phyloP scores from a whole-genome alignment of 2,888 invertebrate species.

The Pyrochroa serraticornis region DNA sequence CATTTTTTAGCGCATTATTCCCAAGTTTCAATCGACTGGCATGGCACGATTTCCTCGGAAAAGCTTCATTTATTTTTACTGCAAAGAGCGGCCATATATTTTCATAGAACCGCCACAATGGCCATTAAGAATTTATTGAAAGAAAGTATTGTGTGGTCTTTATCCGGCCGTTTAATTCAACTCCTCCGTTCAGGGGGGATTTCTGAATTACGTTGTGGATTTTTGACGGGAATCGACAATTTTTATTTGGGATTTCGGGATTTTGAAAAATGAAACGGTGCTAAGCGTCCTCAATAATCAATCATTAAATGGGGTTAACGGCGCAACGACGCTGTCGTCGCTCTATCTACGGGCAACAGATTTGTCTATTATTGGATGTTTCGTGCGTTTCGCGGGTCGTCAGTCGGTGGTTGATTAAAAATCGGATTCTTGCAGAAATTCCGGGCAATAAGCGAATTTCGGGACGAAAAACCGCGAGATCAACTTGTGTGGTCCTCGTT shows the following conservation, averaged over 20 bases:
- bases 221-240: too few relatives aligned
- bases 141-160: background rate
- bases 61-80: constrained; percentile 22
- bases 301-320: constrained; percentile 31
- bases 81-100: constrained; percentile 14
- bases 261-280: background rate
- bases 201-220: background rate
- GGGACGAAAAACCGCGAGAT: background rate
- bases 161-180: constrained; percentile 7
- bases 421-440: constrained; percentile 3
- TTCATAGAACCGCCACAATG: constrained; percentile 9
- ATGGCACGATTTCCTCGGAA: constrained; percentile 24
- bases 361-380: constrained; percentile 26
- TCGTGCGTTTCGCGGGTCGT: constrained; percentile 12
- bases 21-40: constrained; percentile 26
- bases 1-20: constrained; percentile 42
- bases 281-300: constrained; percentile 24
- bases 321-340: constrained; percentile 33
- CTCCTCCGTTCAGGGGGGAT: background rate
- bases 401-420: background rate
- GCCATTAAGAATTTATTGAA: constrained; percentile 12
- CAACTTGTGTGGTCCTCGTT: constrained; percentile 7
- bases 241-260: background rate
- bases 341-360: constrained; percentile 25
- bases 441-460: too few relatives aligned